Evolutionary conservation across 1,140 invertebrate species (phyloP), one percentile per base, ranked within the genome.

Genomic region (Zeugodacus cucurbitae): DNA sequence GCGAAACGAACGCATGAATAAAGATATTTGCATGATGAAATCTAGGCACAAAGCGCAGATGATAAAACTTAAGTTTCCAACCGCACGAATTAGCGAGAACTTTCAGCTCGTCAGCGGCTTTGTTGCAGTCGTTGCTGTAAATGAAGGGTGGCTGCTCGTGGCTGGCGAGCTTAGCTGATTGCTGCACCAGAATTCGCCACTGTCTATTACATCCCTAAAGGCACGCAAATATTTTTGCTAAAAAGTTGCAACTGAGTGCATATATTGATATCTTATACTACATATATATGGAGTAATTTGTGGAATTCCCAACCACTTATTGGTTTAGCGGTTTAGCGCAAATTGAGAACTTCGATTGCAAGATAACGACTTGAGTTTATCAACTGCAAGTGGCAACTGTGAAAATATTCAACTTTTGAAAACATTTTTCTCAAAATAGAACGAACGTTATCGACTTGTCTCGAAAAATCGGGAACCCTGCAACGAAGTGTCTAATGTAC

Each of bases 121-220:
- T 48, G 70, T 29, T 48, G 70, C 2, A 26, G 22, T 74, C 5
- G 64, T 48, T 48, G 74, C 14, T 82, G 41, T 82, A 82, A 48
- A 26, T 29, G 74, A 82, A 82, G 74, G 74, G 74, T 82, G 74
- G 41, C 74, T 82, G 74, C 37, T 48, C 7, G 29, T 70, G 29
- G 32, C 17, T 62, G 64, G 10, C 32, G 29, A 32, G 54, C 54
- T 34, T 3, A 70, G 74, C 14, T 26, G 74, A 82, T 82, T 41
- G 26, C 22, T 82, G n/a, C n/a, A 48, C 3, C 41, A 48, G n/a
- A 82, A 82, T 48, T 44, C 34, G 5, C 17, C 41, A 20, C 67
- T 74, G 67, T 34, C 37, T 44, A 34, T 32, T 34, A 74, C 37
- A 74, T 41, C 5, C 14, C 11, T 54, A 54, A 2, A 54, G 2